phyloP scores from a whole-genome alignment of 2,888 invertebrate genomes.

The Blastobasis adustella region DNA sequence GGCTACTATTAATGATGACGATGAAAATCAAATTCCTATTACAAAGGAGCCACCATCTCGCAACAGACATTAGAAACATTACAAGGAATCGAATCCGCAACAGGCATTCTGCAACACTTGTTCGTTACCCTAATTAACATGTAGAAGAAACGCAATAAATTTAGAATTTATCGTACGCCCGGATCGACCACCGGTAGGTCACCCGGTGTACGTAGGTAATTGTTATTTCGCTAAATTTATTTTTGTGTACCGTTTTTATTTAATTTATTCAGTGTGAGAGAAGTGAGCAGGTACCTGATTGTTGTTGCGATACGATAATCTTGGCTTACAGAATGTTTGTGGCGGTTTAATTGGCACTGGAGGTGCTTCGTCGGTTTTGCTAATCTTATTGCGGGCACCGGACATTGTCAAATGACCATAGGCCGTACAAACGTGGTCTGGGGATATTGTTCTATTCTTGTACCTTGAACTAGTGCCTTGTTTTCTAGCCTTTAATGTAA shows the following conservation, averaged over 20 bases:
- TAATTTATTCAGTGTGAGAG: constrained; percentile 69
- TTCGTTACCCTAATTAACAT: too few species aligned
- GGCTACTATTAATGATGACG: too few species aligned
- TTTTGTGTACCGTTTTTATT: constrained; percentile 17
- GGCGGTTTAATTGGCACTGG: constrained; percentile 69
- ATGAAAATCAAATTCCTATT: too few species aligned
- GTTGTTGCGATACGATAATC: constrained; percentile 70
- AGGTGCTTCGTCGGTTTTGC: constrained; percentile 54
- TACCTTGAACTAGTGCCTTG: not conserved
- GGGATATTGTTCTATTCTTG: not conserved
- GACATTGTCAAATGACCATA: constrained; percentile 37
- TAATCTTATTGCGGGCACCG: constrained; percentile 48
- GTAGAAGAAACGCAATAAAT: too few species aligned
- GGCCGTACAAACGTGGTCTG: constrained; percentile 18
- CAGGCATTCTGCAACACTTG: too few species aligned
- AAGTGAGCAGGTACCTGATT: constrained; percentile 63
- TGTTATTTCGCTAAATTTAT: too few species aligned
- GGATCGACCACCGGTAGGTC: too few species aligned
- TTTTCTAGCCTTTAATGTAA: not conserved
- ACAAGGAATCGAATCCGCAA: too few species aligned
- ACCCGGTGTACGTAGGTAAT: too few species aligned
- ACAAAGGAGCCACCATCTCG: too few species aligned
- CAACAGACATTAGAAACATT: too few species aligned
- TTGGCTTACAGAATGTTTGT: constrained; percentile 69
- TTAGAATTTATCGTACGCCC: too few species aligned